Base-by-base conservation (phyloP, 2,888 invertebrate genomes). In the Brachypalpus laphriformis region DNA sequence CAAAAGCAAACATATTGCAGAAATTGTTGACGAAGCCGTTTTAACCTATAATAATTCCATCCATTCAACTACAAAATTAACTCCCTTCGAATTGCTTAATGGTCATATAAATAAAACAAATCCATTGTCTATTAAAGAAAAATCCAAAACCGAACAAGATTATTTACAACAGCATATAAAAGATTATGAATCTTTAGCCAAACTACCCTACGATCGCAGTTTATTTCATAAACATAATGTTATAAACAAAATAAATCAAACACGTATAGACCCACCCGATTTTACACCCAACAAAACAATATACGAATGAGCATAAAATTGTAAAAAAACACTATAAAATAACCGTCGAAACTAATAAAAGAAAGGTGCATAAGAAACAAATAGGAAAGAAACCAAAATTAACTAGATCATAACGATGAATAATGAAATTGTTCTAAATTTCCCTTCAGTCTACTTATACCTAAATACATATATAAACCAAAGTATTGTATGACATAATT, bases 81-180 rank as follows among this genome's bases (percentile, higher is more conserved):
- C 86, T 1, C 82, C 78, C 1, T 86, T 82, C 9, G 74, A 78
- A 45, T 14, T 86, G 28, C 45, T 81, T 14, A 56, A 47, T 1
- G 86, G 82, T 8, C 74, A 82, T 42, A 72, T 71, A 11, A 22
- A 16, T 16, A 63, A 18, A 14, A 70, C 34, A 7, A 18, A 49
- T 22, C 47, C 63, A 18, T 51, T n/a, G n/a, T 22, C 68, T 1
- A 25, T n/a, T 1, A 56, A 54, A 22, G 4, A 16, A 2, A 34
- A 42, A n/a, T 31, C 28, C 8, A 28, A 11, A 16, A 61, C 54
- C 18, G 22, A 63, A 11, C 81, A 81, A 40, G 68, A 81, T 14
- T 81, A 61, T 34, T 18, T 81, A 18, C 5, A 11, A 3, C 16
- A 68, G 14, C n/a, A n/a, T n/a, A n/a, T n/a, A n/a, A n/a, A n/a